Evolutionary conservation across 1,140 invertebrate genomes (phyloP).

Genomic region (Pteromalus puparum): DNA sequence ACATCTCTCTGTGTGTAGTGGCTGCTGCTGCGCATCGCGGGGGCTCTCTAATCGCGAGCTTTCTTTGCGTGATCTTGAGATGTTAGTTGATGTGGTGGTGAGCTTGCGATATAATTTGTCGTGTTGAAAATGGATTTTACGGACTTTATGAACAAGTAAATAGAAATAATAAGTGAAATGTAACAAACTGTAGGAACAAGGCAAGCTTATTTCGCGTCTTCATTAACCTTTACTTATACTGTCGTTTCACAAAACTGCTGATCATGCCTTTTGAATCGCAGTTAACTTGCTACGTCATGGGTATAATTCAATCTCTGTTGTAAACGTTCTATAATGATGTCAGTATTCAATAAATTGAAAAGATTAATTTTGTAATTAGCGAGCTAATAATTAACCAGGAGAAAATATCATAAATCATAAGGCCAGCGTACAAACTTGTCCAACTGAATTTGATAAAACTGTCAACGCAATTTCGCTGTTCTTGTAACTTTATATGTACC

Average conservation of each 20-base stretch:
- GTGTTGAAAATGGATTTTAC: not conserved
- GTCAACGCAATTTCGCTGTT: no score
- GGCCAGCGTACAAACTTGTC: not conserved
- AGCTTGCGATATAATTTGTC: not conserved
- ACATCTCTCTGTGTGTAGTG: constrained; percentile 1
- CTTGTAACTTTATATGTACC: no score
- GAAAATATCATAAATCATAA: no score
- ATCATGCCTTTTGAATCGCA: no score
- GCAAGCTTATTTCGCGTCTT: no score
- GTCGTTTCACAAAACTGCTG: no score
- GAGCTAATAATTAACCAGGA: not conserved
- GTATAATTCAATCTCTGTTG: not conserved
- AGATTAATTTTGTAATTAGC: not conserved
- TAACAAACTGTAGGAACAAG: no score
- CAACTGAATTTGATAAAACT: not conserved
- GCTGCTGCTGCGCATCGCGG: not conserved
- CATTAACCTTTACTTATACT: no score
- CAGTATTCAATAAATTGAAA: no score
- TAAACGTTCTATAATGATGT: no score
- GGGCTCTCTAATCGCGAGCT: constrained; percentile 22
- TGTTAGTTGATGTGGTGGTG: not conserved
- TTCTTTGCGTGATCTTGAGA: not conserved
- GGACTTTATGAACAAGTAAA: not conserved
- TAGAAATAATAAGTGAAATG: no score
- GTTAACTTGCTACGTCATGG: no score